Evolutionary conservation across 2,113 vertebrate species (phyloP).

Genomic region (Gallinago media): DNA sequence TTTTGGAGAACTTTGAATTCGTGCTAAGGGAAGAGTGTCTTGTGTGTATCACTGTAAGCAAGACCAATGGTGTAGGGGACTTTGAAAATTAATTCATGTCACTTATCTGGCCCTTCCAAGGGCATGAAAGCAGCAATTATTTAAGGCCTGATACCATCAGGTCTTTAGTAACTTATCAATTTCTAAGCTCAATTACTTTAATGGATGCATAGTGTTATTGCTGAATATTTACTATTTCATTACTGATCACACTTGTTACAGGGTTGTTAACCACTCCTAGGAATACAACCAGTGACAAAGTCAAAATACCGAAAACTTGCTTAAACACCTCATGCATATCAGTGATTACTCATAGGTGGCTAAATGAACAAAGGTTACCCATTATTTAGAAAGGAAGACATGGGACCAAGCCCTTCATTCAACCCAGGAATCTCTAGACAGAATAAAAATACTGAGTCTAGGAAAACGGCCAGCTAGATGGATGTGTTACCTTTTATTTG

Average conservation of each 20-base stretch:
- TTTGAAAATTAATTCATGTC: background rate
- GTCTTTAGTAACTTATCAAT: background rate
- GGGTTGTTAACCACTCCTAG: background rate
- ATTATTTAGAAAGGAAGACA: background rate
- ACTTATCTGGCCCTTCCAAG: background rate
- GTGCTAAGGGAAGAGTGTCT: background rate
- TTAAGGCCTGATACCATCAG: background rate
- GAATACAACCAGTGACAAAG: background rate
- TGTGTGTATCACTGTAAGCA: background rate
- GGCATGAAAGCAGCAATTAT: background rate
- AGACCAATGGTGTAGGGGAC: background rate
- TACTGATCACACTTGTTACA: background rate
- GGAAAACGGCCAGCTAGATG: background rate
- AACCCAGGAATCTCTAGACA: background rate
- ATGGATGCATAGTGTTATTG: background rate
- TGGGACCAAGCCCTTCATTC: background rate
- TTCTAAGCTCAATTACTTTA: background rate
- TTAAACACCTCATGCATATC: background rate
- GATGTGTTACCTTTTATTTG: background rate
- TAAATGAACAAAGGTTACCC: background rate
- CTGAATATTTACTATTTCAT: background rate
- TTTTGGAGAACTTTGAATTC: background rate
- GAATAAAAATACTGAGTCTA: background rate
- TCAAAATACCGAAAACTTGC: background rate
- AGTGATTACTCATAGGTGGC: background rate